Evolutionary conservation across 1,140 invertebrate genomes (phyloP).

Genomic region (Drosophila tsacasi): DNA sequence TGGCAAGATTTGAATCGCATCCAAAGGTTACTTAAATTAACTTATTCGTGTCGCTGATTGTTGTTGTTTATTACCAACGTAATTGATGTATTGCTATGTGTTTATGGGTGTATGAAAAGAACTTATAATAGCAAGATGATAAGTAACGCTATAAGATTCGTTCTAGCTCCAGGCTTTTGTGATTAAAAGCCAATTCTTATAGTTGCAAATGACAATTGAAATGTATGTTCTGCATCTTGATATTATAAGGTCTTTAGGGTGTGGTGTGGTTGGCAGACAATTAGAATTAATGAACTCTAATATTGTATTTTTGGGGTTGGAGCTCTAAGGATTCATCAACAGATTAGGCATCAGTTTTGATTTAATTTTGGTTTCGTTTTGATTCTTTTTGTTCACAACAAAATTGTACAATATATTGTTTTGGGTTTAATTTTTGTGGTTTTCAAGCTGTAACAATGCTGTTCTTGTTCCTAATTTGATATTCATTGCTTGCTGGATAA

Average conservation of each 20-base stretch:
- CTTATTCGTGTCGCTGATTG: slow-evolving; percentile 18
- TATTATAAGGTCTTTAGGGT: background rate
- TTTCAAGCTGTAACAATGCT: slow-evolving; percentile 36
- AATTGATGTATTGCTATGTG: slow-evolving; percentile 30
- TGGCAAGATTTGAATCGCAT: slow-evolving; percentile 35
- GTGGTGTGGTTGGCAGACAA: slow-evolving; percentile 1
- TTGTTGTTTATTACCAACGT: slow-evolving; percentile 9
- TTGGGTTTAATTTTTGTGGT: slow-evolving; percentile 14
- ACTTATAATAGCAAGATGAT: background rate
- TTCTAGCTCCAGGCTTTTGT: background rate
- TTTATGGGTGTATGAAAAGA: slow-evolving; percentile 11
- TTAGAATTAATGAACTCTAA: slow-evolving; percentile 2
- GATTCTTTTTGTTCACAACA: slow-evolving; percentile 25
- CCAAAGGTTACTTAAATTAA: slow-evolving; percentile 25
- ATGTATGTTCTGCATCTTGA: background rate
- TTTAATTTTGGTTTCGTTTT: slow-evolving; percentile 19
- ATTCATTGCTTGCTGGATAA: slow-evolving; percentile 43
- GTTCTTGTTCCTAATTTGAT: slow-evolving; percentile 37
- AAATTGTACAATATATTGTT: slow-evolving; percentile 31
- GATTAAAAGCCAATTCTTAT: background rate
- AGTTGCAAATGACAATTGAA: background rate
- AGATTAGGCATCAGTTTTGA: slow-evolving; percentile 4
- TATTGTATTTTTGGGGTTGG: slow-evolving; percentile 2
- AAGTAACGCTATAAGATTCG: background rate
- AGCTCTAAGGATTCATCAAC: background rate